These are phyloP conservation scores for Notolepis coatsorum DNA, from an alignment of 2,797 vertebrate species.

Conservation along the genomic window DNA sequence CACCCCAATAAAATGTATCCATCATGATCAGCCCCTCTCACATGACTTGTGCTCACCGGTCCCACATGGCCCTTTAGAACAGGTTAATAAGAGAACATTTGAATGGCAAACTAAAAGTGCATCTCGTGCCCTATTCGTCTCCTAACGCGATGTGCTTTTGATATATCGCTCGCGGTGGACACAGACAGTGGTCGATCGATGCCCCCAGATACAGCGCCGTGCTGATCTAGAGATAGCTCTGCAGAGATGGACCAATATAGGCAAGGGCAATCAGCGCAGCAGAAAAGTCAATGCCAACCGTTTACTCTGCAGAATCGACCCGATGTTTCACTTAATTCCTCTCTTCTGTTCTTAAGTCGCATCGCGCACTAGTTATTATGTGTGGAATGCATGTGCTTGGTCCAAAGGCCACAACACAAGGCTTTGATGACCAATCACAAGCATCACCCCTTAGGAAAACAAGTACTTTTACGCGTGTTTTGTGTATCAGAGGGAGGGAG, in stretches of 20 bases:
- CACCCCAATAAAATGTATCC: background rate
- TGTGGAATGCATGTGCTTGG: no score
- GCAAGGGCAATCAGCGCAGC: slow-evolving; percentile 42
- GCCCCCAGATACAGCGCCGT: slow-evolving; percentile 34
- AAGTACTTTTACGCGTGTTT: background rate
- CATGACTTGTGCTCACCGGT: background rate
- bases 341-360: slow-evolving; percentile 41
- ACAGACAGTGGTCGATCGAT: slow-evolving; percentile 44
- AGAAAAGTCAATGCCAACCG: slow-evolving; percentile 68
- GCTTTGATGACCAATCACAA: no score
- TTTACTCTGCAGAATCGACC: slow-evolving; percentile 50
- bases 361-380: no score
- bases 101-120: no score
- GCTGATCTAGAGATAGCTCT: slow-evolving; percentile 56
- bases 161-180: slow-evolving; percentile 40
- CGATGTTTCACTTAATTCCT: slow-evolving; percentile 25
- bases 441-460: slow-evolving; percentile 8
- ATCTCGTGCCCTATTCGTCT: background rate
- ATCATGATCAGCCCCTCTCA: background rate
- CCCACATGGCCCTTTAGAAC: background rate
- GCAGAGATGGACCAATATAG: slow-evolving; percentile 48
- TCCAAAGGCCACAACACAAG: no score
- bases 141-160: slow-evolving; percentile 45
- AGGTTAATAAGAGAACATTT: background rate
- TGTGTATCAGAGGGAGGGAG: no score